phyloP scores from a whole-genome alignment of 2,797 vertebrate genomes.

The Chromis chromis region DNA sequence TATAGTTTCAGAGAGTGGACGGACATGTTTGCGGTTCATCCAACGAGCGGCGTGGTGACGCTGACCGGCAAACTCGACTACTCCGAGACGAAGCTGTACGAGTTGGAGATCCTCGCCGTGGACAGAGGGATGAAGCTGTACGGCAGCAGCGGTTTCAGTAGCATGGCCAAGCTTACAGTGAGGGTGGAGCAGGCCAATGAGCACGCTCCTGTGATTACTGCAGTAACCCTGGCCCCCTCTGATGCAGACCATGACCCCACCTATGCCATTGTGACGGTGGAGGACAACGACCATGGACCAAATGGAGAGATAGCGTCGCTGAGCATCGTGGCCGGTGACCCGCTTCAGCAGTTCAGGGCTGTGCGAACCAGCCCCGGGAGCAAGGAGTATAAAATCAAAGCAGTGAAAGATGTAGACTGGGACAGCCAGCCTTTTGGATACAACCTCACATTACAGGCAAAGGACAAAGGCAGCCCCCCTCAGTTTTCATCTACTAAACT shows the following conservation, averaged over 20 bases:
- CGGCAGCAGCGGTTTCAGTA: slow-evolving; percentile 97
- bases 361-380: slow-evolving; percentile 92
- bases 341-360: slow-evolving; percentile 92
- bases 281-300: slow-evolving; percentile 92
- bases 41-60: slow-evolving; percentile 93
- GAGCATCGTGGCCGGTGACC: slow-evolving; percentile 94
- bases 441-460: slow-evolving; percentile 97
- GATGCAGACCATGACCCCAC: slow-evolving; percentile 91
- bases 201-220: slow-evolving; percentile 90
- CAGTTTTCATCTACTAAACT: slow-evolving; percentile 94
- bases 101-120: slow-evolving; percentile 95
- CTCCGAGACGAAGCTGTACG: slow-evolving; percentile 88
- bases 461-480: slow-evolving; percentile 95
- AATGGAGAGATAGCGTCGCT: slow-evolving; percentile 97
- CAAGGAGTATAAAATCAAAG: slow-evolving; percentile 96
- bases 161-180: slow-evolving; percentile 94
- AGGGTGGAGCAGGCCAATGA: slow-evolving; percentile 94
- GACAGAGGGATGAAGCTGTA: slow-evolving; percentile 98
- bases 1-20: slow-evolving; percentile 97
- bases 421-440: slow-evolving; percentile 93
- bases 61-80: slow-evolving; percentile 94
- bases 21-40: slow-evolving; percentile 97
- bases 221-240: slow-evolving; percentile 87
- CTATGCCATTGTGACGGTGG: slow-evolving; percentile 91
- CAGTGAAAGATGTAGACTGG: slow-evolving; percentile 90